phyloP scores from a whole-genome alignment of 2,113 vertebrate genomes.

The Hippocampus guttulatus region DNA sequence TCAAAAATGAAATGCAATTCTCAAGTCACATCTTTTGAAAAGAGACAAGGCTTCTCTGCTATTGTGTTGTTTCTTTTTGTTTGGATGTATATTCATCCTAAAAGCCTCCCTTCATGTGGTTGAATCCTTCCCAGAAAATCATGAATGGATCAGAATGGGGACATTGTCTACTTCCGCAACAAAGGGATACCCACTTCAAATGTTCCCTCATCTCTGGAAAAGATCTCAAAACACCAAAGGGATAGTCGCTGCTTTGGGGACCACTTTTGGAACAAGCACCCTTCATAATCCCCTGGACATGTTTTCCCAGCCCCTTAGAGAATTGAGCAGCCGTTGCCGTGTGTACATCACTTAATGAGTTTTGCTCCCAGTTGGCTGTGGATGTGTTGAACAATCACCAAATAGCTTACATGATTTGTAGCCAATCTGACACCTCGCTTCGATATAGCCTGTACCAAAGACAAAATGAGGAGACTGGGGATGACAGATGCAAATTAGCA shows the following conservation, averaged over 20 bases:
- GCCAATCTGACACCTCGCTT: constrained; percentile 38
- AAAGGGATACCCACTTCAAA: constrained; percentile 36
- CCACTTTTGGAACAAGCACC: neutral
- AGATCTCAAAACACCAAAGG: constrained; percentile 15
- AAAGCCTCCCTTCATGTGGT: constrained; percentile 9
- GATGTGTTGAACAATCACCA: constrained; percentile 42
- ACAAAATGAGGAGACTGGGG: constrained; percentile 18
- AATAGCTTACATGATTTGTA: constrained; percentile 32
- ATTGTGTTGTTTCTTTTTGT: constrained; percentile 7
- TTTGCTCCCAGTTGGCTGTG: constrained; percentile 37
- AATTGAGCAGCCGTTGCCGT: constrained; percentile 28
- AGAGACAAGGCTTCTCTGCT: neutral
- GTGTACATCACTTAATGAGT: constrained; percentile 28
- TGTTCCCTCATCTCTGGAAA: constrained; percentile 22
- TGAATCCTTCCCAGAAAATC: constrained; percentile 22
- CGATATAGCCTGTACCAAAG: constrained; percentile 2
- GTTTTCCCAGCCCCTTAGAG: constrained; percentile 34
- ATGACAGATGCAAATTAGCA: constrained; percentile 9
- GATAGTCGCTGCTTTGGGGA: constrained; percentile 25
- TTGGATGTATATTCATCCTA: constrained; percentile 11
- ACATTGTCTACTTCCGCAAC: constrained; percentile 38
- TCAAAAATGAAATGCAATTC: neutral
- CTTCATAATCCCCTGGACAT: constrained; percentile 25
- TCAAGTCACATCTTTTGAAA: neutral
- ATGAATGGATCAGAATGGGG: constrained; percentile 38